These are phyloP conservation scores for Choloepus hoffmanni DNA, from an alignment of 2,113 vertebrate species.

Conservation along the genomic window DNA sequence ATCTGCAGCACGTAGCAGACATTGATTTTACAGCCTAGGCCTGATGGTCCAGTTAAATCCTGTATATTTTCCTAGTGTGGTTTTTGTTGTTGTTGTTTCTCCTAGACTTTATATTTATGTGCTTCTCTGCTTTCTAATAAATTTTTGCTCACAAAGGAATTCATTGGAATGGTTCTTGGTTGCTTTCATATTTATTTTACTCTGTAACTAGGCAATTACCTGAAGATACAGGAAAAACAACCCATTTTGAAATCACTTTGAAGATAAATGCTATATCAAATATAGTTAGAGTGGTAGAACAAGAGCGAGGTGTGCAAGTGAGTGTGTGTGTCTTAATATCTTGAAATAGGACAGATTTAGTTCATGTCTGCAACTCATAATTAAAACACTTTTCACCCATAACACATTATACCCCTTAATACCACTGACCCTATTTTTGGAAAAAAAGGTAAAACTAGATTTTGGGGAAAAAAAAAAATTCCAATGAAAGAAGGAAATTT, in stretches of 20 bases:
- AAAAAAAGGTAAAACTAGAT: not conserved
- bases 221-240: not conserved
- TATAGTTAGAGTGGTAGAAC: not conserved
- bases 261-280: not conserved
- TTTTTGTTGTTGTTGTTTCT: not conserved
- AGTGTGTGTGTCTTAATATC: not conserved
- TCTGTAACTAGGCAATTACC: not conserved
- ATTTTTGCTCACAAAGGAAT: slow-evolving; percentile 24
- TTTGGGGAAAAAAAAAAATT: not conserved
- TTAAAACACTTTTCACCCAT: not conserved
- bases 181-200: not conserved
- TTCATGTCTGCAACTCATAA: not conserved
- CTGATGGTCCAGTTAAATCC: too few species aligned
- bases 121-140: slow-evolving; percentile 57
- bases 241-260: not conserved
- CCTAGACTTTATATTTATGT: not conserved
- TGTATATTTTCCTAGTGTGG: not conserved
- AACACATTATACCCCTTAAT: not conserved
- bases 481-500: not conserved
- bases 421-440: not conserved
- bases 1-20: not conserved
- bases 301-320: not conserved
- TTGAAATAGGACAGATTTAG: not conserved
- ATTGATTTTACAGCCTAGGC: not conserved
- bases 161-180: not conserved